Base-by-base conservation (phyloP, 2,113 vertebrate species). In the Hippoglossus stenolepis region DNA sequence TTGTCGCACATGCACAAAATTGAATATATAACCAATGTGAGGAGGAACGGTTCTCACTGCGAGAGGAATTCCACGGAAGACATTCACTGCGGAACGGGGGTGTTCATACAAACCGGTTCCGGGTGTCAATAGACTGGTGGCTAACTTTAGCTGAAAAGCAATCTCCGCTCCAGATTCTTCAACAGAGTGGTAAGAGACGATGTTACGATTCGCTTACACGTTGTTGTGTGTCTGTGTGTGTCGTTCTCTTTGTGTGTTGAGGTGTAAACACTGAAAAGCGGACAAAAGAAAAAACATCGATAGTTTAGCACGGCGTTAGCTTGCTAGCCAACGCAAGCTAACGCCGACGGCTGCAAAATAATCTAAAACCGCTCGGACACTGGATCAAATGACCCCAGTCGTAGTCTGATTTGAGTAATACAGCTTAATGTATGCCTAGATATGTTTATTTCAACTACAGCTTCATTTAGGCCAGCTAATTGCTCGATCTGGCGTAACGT, bases 131-230 rank as follows among this genome's bases (percentile, higher is more conserved):
- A 89, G 47, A 24, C 73, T 79, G 51, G 26, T 73, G 70, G 87
- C 81, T 91, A 88, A 77, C 73, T 3, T 60, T 87, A 87, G 82
- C 88, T 73, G 65, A 59, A 77, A 57, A 70, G 31, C 49, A 76
- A 57, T 73, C 65, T 68, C 18, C 61, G 63, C 71, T 81, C 51
- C 62, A 54, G 61, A 10, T 71, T 53, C 68, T 20, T 0, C 62
- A 14, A 8, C 28, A 65, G 65, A 78, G 75, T 77, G 91, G 91
- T 93, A 91, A 90, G 88, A 89, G 43, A 67, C 2, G 0, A 2
- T 57, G 9, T 28, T 53, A 0, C 28, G 2, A 24, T 18, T 67
- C 0, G 0, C 5, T 20, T n/a, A 13, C 1, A 26, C 5, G 1
- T 0, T 17, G 5, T 2, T 24, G 0, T 21, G 1, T 58, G 13